These are phyloP conservation scores for Symphodus melops DNA, from an alignment of 2,113 vertebrate genomes.

Conservation along the genomic window DNA sequence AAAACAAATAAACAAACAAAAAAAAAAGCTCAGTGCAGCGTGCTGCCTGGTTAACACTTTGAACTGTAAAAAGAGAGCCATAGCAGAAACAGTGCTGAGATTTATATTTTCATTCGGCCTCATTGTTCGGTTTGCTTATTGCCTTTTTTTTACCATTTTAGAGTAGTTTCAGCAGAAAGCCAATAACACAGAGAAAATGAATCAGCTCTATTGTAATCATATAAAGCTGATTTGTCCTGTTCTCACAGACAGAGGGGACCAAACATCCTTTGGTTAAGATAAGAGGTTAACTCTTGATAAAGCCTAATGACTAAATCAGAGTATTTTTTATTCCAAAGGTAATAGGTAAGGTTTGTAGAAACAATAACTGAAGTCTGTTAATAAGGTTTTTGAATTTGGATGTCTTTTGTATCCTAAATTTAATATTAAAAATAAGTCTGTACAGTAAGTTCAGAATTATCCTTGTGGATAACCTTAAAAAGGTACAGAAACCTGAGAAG, in stretches of 20 bases:
- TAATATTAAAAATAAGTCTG: background rate
- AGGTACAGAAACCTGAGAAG: background rate
- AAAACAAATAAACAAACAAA: no score
- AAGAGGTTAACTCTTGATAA: background rate
- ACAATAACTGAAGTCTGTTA: background rate
- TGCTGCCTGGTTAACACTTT: background rate
- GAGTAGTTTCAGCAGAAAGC: no score
- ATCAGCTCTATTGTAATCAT: background rate
- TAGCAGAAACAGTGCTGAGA: background rate
- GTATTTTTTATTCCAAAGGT: no score
- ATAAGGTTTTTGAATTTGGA: background rate
- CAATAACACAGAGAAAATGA: no score
- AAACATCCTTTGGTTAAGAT: accelerated
- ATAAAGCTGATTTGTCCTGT: background rate
- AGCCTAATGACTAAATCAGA: no score
- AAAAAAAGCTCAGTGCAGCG: background rate
- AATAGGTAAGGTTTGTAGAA: background rate
- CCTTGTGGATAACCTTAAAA: no score
- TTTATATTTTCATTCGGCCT: background rate
- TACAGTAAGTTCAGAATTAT: no score
- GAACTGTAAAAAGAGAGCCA: background rate
- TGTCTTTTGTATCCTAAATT: background rate
- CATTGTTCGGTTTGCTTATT: background rate
- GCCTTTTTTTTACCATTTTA: background rate
- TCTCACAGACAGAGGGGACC: constrained; percentile 5